These are phyloP conservation scores for Apostichopus leukothele DNA, from an alignment of 53 echinoderm and acorn worm species.

Conservation along the genomic window DNA sequence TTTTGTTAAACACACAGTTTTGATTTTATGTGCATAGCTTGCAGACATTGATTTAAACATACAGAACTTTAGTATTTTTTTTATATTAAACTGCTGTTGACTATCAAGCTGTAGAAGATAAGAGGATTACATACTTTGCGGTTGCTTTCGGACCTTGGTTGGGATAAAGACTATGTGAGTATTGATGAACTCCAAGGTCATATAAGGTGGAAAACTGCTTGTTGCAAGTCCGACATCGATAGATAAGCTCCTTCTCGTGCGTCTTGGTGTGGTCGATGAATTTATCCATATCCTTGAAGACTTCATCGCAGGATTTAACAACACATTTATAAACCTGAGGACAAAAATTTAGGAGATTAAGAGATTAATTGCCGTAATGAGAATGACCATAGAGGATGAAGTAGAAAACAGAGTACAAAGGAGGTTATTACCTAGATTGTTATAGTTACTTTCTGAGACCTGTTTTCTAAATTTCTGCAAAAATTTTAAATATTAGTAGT, in stretches of 20 bases:
- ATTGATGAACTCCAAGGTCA: slow-evolving; percentile 96
- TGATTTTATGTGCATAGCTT: too few relatives aligned
- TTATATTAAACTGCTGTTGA: too few relatives aligned
- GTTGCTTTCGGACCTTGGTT: slow-evolving; percentile 86
- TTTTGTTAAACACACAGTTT: too few relatives aligned
- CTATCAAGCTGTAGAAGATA: background rate
- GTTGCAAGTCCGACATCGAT: slow-evolving; percentile 85
- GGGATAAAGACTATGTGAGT: slow-evolving; percentile 96
- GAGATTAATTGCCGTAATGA: too few relatives aligned
- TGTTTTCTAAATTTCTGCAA: too few relatives aligned
- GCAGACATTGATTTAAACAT: too few relatives aligned
- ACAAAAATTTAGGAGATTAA: background rate
- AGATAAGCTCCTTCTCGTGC: slow-evolving; percentile 89
- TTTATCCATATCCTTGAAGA: slow-evolving; percentile 87
- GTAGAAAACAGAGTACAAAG: too few relatives aligned
- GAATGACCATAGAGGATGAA: too few relatives aligned
- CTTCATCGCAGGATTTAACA: slow-evolving; percentile 71
- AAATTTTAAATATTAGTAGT: too few relatives aligned
- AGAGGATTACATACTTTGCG: slow-evolving; percentile 64
- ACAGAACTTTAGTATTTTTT: too few relatives aligned
- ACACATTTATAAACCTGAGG: slow-evolving; percentile 95
- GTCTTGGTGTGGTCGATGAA: slow-evolving; percentile 92
- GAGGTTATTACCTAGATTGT: too few relatives aligned
- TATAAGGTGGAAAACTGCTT: slow-evolving; percentile 92
- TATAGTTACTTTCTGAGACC: too few relatives aligned